A percentile compares a stretch with the other conserved stretches of the same genome.
These are phyloP conservation scores for Lampris incognitus DNA, from an alignment of 2,113 vertebrate species.

Conservation along the genomic window DNA sequence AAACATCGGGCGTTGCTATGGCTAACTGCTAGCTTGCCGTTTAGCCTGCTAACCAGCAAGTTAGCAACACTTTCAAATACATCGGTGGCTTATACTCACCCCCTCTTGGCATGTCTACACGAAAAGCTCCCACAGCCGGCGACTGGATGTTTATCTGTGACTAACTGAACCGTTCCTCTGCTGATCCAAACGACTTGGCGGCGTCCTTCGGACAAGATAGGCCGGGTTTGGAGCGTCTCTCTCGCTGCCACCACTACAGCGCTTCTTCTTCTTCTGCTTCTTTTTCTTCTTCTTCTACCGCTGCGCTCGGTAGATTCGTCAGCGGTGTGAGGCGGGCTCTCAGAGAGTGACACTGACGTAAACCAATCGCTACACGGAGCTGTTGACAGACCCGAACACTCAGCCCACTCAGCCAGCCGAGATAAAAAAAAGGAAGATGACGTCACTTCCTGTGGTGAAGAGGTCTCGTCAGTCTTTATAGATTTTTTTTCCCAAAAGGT, in stretches of 20 bases:
- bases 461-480: no score
- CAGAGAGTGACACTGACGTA: no score
- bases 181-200: neutral
- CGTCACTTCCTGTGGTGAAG: no score
- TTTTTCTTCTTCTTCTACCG: no score
- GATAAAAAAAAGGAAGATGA: no score
- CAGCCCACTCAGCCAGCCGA: conserved; percentile 14
- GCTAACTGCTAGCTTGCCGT: conserved; percentile 49
- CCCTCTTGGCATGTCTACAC: conserved; percentile 79
- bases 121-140: neutral
- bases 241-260: conserved; percentile 38
- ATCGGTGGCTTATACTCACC: conserved; percentile 69
- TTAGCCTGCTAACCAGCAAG: conserved; percentile 9
- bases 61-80: no score
- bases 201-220: conserved; percentile 26
- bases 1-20: neutral
- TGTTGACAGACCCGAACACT: conserved; percentile 12
- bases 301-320: no score
- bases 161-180: neutral
- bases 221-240: conserved; percentile 37
- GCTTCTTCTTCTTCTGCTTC: no score
- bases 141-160: neutral
- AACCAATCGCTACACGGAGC: conserved; percentile 30
- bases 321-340: no score
- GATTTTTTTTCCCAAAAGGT: no score